These are phyloP conservation scores for Cepphus grylle DNA, from an alignment of 2,113 vertebrate species.

Conservation along the genomic window DNA sequence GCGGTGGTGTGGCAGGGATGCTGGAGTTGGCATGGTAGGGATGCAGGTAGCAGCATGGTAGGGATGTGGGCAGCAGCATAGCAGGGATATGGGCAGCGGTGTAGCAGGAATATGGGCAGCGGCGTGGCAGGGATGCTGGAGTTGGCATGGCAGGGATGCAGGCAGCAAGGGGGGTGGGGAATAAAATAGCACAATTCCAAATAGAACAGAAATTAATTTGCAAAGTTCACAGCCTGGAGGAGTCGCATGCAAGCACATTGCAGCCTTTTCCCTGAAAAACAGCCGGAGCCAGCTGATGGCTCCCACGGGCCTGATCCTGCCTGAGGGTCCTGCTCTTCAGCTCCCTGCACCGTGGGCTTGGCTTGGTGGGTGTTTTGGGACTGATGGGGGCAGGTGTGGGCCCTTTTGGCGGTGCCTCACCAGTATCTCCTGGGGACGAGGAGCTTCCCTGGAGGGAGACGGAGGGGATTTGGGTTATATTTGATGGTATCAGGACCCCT, in stretches of 20 bases:
- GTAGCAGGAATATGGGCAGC: not conserved
- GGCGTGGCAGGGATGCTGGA: too few species aligned
- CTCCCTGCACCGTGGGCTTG: fast-evolving
- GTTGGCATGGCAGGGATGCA: not conserved
- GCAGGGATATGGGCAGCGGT: not conserved
- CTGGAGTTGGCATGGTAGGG: not conserved
- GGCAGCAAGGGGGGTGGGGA: too few species aligned
- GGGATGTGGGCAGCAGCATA: fast-evolving
- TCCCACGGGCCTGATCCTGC: not conserved
- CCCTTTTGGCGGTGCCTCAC: not conserved
- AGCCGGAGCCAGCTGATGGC: not conserved
- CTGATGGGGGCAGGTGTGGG: fast-evolving
- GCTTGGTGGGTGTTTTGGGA: not conserved
- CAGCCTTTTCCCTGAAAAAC: not conserved
- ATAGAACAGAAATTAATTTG: not conserved
- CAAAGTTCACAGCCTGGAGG: not conserved
- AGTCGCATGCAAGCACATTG: fast-evolving
- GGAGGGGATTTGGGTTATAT: not conserved
- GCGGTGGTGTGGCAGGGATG: too few species aligned
- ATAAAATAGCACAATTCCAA: not conserved
- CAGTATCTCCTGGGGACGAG: fast-evolving
- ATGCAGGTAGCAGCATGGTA: not conserved
- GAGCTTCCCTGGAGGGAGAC: fast-evolving
- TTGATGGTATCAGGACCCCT: too few species aligned
- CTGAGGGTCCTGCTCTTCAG: not conserved